These are phyloP conservation scores for Eucidaris tribuloides DNA, from an alignment of 35 echinoderm and acorn worm genomes.

Conservation along the genomic window DNA sequence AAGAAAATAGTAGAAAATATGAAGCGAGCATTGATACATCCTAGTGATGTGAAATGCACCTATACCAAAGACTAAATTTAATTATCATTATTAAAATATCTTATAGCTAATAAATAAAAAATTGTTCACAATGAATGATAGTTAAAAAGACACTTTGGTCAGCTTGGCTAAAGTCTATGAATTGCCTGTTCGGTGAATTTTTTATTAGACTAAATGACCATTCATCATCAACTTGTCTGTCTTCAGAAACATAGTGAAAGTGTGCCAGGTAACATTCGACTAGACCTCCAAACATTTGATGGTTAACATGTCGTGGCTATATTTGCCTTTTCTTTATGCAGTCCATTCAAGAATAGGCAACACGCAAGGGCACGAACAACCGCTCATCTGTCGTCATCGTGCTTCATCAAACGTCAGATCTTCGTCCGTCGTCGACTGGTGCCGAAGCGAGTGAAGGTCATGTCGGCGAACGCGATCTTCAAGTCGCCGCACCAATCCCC, in stretches of 20 bases:
- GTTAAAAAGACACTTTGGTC: neutral
- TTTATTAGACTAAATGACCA: neutral
- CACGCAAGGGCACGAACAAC: neutral
- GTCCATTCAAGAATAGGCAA: conserved; percentile 5
- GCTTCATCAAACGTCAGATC: neutral
- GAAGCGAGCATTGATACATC: too few relatives aligned
- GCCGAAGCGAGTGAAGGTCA: neutral
- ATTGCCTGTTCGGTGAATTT: neutral
- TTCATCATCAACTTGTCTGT: neutral
- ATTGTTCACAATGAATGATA: too few relatives aligned
- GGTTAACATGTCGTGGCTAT: neutral
- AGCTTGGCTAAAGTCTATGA: neutral
- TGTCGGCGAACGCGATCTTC: neutral
- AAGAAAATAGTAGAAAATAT: too few relatives aligned
- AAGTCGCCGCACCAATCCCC: neutral
- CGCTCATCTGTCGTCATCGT: conserved; percentile 20
- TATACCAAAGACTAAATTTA: too few relatives aligned
- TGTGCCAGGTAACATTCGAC: too few relatives aligned
- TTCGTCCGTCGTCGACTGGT: neutral
- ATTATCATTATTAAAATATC: too few relatives aligned
- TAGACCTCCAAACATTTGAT: neutral
- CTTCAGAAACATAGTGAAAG: neutral
- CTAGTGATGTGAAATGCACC: too few relatives aligned
- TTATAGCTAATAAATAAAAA: too few relatives aligned
- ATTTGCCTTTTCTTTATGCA: neutral